These are phyloP conservation scores for Mohoua ochrocephala DNA, from an alignment of 2,113 vertebrate genomes.

Conservation along the genomic window DNA sequence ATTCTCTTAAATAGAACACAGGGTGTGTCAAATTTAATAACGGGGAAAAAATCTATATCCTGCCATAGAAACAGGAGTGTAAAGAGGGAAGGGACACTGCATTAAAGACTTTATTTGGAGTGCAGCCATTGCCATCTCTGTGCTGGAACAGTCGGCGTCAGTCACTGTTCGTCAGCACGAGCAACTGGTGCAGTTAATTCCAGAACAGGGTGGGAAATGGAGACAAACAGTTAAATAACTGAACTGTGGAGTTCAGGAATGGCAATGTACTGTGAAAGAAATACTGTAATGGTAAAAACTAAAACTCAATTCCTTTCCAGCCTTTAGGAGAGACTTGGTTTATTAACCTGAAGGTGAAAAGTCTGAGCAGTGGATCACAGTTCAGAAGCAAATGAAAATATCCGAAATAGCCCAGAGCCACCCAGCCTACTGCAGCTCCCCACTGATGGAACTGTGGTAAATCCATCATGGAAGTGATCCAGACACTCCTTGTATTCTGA, in stretches of 20 bases:
- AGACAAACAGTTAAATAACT: neutral
- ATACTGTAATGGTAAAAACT: neutral
- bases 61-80: neutral
- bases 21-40: neutral
- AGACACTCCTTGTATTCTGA: neutral
- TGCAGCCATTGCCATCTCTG: neutral
- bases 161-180: accelerated
- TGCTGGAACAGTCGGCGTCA: accelerated
- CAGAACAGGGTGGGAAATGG: neutral
- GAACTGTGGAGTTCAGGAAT: neutral
- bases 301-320: neutral
- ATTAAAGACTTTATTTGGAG: neutral
- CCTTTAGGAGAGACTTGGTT: neutral
- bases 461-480: neutral
- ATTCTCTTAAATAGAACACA: neutral
- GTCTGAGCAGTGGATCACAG: neutral
- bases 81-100: neutral
- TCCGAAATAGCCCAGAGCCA: neutral
- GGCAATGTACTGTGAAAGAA: neutral
- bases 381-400: neutral
- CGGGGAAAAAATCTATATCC: neutral
- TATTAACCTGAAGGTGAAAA: neutral
- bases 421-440: neutral
- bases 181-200: neutral
- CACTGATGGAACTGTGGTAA: neutral